Evolutionary conservation across 2,888 invertebrate species (phyloP).

Genomic region (Ceriagrion tenellum): DNA sequence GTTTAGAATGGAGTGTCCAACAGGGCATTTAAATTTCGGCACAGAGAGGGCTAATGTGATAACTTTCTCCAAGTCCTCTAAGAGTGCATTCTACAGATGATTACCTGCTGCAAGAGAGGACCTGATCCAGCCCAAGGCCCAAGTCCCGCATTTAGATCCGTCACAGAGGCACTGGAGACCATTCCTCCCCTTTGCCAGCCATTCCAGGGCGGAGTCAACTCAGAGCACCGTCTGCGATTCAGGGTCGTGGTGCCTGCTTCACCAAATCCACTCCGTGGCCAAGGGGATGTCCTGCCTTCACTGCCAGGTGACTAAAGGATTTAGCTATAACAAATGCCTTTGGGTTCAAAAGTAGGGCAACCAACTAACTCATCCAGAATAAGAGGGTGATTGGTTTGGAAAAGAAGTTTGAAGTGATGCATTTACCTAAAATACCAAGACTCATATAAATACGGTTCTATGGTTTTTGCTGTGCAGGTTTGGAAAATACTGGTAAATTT

Average conservation of each 20-base stretch:
- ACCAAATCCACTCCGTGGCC: constrained; percentile 32
- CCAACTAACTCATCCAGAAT: no score
- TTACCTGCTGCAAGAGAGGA: constrained; percentile 31
- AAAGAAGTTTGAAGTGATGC: no score
- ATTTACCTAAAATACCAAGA: no score
- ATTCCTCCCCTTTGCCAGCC: not conserved
- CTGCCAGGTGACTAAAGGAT: constrained; percentile 40
- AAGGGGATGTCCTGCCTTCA: constrained; percentile 38
- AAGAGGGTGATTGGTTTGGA: no score
- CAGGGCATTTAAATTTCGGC: no score
- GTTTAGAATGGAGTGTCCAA: no score
- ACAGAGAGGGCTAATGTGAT: no score
- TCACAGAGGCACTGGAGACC: constrained; percentile 15
- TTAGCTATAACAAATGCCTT: not conserved
- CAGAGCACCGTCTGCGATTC: constrained; percentile 34
- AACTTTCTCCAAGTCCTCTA: no score
- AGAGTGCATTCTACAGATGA: not conserved
- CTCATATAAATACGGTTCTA: no score
- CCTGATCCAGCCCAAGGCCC: constrained; percentile 3
- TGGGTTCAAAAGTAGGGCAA: not conserved
- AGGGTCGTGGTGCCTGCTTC: constrained; percentile 23
- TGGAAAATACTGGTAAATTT: no score
- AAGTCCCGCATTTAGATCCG: constrained; percentile 37
- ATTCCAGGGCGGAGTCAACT: constrained; percentile 33
- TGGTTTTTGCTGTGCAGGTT: no score